Evolutionary conservation across 2,797 vertebrate genomes (phyloP).

Genomic region (Tinamus major): DNA sequence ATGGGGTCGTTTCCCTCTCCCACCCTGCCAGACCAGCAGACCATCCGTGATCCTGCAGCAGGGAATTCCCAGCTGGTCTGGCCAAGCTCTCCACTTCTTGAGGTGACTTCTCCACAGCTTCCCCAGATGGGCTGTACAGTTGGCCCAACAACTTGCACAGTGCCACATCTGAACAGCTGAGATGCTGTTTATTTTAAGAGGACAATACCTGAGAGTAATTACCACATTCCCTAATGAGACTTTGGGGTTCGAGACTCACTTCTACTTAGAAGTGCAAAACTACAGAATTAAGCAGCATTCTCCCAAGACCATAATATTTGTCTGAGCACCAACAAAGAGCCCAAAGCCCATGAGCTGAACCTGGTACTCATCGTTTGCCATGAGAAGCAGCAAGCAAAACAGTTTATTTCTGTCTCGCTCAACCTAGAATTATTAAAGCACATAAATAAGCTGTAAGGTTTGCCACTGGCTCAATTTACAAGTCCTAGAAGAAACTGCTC

Average conservation of each 20-base stretch:
- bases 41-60: neutral
- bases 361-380: neutral
- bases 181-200: neutral
- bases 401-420: neutral
- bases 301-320: neutral
- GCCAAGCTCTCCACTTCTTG: neutral
- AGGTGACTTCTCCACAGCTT: neutral
- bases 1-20: neutral
- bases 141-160: too few species aligned
- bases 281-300: neutral
- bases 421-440: conserved; percentile 31
- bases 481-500: neutral
- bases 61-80: neutral
- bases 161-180: neutral
- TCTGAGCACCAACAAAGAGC: conserved; percentile 3
- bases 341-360: neutral
- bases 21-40: neutral
- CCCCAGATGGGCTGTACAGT: neutral
- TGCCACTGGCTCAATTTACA: neutral
- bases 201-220: neutral
- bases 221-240: neutral
- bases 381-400: neutral
- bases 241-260: neutral
- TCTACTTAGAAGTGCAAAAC: neutral
- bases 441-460: conserved; percentile 34